phyloP scores from a whole-genome alignment of 2,113 vertebrate species.

The Muntiacus muntjak region DNA sequence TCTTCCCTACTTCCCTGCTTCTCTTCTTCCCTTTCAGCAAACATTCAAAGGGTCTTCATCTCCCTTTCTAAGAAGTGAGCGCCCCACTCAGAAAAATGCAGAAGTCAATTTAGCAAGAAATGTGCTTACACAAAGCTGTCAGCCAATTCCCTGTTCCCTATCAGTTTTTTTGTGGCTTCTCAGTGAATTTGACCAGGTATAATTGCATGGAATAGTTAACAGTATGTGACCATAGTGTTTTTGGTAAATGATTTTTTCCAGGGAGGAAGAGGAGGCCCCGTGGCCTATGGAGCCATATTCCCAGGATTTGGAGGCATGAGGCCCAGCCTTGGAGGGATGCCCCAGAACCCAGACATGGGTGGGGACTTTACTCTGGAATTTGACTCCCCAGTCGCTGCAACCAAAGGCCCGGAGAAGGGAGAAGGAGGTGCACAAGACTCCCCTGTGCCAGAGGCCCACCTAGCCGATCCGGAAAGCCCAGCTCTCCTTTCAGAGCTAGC shows the following conservation, averaged over 20 bases:
- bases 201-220: not conserved
- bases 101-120: not conserved
- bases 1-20: not conserved
- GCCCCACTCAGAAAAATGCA: not conserved
- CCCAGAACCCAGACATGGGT: slow-evolving; percentile 15
- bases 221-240: not conserved
- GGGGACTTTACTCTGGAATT: slow-evolving; percentile 73
- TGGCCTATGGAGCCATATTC: slow-evolving; percentile 56
- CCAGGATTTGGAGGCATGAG: slow-evolving; percentile 55
- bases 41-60: not conserved
- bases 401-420: slow-evolving; percentile 48
- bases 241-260: slow-evolving; percentile 4
- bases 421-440: slow-evolving; percentile 33
- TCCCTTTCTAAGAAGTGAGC: not conserved
- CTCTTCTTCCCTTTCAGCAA: not conserved
- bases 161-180: not conserved
- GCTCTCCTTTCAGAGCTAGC: slow-evolving; percentile 34
- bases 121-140: not conserved
- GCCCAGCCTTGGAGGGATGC: slow-evolving; percentile 21
- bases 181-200: not conserved
- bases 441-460: not conserved
- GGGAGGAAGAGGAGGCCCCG: slow-evolving; percentile 46
- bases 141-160: not conserved
- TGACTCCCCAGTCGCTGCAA: slow-evolving; percentile 49
- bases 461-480: not conserved